A percentile compares a stretch with the other conserved stretches of the same genome.
These are phyloP conservation scores for Helleia helle DNA, from an alignment of 2,888 invertebrate species.

Conservation along the genomic window DNA sequence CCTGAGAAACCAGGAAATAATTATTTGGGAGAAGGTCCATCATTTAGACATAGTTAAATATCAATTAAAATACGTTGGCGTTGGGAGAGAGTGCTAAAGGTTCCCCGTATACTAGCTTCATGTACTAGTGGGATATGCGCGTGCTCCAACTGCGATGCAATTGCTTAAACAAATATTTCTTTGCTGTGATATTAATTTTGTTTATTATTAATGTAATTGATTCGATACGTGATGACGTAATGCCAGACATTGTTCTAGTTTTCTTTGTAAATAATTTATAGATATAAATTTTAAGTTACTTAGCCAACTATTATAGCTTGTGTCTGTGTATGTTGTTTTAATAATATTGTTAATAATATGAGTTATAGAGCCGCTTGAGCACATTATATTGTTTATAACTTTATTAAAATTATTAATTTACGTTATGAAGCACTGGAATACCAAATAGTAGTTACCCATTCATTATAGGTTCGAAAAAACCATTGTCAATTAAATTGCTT, in stretches of 20 bases:
- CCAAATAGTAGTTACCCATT: slow-evolving; percentile 29
- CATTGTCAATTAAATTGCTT: neutral
- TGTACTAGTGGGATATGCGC: neutral
- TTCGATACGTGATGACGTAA: slow-evolving; percentile 34
- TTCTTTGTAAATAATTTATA: slow-evolving; percentile 45
- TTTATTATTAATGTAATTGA: slow-evolving; percentile 42
- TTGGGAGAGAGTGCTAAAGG: no score
- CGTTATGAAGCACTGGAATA: slow-evolving; percentile 10
- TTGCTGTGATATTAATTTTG: slow-evolving; percentile 64
- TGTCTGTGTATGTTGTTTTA: slow-evolving; percentile 9
- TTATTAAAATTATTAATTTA: slow-evolving; percentile 9
- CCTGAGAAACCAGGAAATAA: slow-evolving; percentile 74
- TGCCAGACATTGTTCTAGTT: slow-evolving; percentile 39
- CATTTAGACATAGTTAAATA: slow-evolving; percentile 41
- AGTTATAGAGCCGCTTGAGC: neutral
- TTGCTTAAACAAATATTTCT: slow-evolving; percentile 41
- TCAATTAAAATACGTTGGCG: slow-evolving; percentile 20
- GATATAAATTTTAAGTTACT: slow-evolving; percentile 18
- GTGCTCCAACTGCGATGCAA: slow-evolving; percentile 15
- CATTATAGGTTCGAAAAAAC: slow-evolving; percentile 6
- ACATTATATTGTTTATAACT: slow-evolving; percentile 3
- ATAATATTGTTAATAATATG: neutral
- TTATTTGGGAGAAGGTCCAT: slow-evolving; percentile 55
- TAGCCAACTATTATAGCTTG: slow-evolving; percentile 10
- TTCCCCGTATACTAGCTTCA: no score